A percentile compares a stretch with the other conserved stretches of the same genome.
Evolutionary conservation across 2,113 vertebrate species (phyloP).

Genomic region (Nothocercus julius): DNA sequence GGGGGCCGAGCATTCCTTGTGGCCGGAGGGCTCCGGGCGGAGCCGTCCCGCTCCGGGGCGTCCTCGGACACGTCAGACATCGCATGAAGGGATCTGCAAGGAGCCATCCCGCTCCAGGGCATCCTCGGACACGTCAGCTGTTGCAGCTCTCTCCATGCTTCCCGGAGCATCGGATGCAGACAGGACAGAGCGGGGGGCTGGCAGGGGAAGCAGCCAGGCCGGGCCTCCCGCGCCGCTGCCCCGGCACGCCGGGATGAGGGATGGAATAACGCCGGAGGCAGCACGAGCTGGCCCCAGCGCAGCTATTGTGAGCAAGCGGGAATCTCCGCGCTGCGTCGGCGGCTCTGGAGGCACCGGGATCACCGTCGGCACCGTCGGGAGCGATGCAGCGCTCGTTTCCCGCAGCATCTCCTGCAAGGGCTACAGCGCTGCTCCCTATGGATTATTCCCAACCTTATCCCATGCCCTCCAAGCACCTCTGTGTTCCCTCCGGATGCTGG

Average conservation of each 20-base stretch:
- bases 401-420: too few species aligned
- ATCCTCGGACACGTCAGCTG: constrained; percentile 40
- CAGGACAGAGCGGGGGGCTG: constrained; percentile 10
- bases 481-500: fast-evolving
- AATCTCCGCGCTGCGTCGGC: background rate
- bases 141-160: constrained; percentile 64
- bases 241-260: background rate
- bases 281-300: background rate
- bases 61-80: constrained; percentile 41
- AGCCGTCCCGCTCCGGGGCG: background rate
- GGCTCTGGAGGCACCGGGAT: background rate
- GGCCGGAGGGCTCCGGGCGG: background rate
- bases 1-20: background rate
- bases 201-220: constrained; percentile 18
- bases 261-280: background rate
- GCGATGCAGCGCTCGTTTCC: background rate
- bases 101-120: background rate
- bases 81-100: background rate
- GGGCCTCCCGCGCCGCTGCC: background rate
- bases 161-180: constrained; percentile 47
- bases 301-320: background rate
- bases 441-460: too few species aligned
- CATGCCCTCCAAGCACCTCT: too few species aligned
- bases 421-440: background rate
- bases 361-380: background rate